Evolutionary conservation across 2,888 invertebrate species (phyloP), one percentile per base, ranked within the genome.

Genomic region (Drosophila mimica): DNA sequence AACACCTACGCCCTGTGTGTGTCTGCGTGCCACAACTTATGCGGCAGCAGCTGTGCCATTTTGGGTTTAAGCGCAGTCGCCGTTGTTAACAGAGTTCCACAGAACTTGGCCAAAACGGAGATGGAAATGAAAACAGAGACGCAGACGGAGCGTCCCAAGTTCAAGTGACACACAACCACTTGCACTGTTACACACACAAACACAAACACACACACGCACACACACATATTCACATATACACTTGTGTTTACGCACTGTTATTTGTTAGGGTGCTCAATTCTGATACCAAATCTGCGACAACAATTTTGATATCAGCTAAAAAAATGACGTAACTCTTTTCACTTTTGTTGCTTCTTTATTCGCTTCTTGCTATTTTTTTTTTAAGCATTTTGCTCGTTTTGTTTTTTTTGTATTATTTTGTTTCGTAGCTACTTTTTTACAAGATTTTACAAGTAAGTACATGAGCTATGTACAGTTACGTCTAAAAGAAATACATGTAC

Each of bases 291-390:
- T 92, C 92, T 92, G 93, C 92, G 89, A 88, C 79, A 88, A 92
- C 85, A 88, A 84, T 80, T 91, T 92, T 92, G 92, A 93, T 91
- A 93, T 93, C 92, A 92, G 92, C 92, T 92, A 93, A 91, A 92
- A 92, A 92, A 92, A 92, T 92, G 92, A 92, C 92, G 93, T 92
- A 79, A 88, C 88, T 90, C 89, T 90, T 90, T 87, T 90, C 89
- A 89, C 90, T 90, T 87, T 90, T 74, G 62, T 73, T 82, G 80
- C 82, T 80, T 82, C 28, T 74, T 78, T 54, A 30, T 62, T 60
- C 49, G 82, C 79, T 68, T 71, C 36, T 72, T 56, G 70, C 70
- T 68, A 20, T 64, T 63, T 28, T 68, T 70, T 30, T 60, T 62
- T 65, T 30, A 81, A 74, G 81, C 83, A 88, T 70, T 80, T 85